Evolutionary conservation across 1,140 invertebrate genomes (phyloP).

Genomic region (Drosophila sucinea): DNA sequence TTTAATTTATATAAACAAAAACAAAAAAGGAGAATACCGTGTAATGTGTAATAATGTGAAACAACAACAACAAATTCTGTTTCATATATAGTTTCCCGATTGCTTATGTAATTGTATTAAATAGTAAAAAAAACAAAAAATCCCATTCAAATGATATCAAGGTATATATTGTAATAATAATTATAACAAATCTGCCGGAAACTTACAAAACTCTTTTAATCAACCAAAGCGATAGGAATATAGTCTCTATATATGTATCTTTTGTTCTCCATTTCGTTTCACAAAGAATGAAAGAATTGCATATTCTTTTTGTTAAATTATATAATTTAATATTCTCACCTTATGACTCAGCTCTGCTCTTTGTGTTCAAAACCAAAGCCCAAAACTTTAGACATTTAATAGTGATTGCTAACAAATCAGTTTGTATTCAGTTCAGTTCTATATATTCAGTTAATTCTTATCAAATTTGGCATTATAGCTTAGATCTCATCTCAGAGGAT

Average conservation of each 20-base stretch:
- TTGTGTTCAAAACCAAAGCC: too few relatives aligned
- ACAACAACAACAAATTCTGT: constrained; percentile 2
- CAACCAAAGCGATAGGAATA: background rate
- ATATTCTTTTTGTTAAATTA: too few relatives aligned
- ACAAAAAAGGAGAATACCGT: background rate
- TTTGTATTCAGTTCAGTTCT: too few relatives aligned
- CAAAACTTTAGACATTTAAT: too few relatives aligned
- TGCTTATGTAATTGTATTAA: constrained; percentile 11
- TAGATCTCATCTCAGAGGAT: too few relatives aligned
- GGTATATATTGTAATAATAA: background rate
- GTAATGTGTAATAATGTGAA: background rate
- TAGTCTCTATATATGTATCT: background rate
- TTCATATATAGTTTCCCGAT: constrained; percentile 4
- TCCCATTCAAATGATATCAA: background rate
- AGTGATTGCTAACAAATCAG: too few relatives aligned
- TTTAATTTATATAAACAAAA: constrained; percentile 5
- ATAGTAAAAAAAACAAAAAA: background rate
- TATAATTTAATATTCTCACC: too few relatives aligned
- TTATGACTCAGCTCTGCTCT: too few relatives aligned
- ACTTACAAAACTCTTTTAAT: background rate
- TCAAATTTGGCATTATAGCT: too few relatives aligned
- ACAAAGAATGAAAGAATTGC: background rate
- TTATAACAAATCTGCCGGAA: background rate
- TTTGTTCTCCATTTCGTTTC: background rate
- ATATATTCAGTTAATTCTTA: too few relatives aligned